Percentiles rank a stretch among this genome's conserved stretches.
These are phyloP conservation scores for Tillus elongatus DNA, from an alignment of 2,888 invertebrate species.

Conservation along the genomic window DNA sequence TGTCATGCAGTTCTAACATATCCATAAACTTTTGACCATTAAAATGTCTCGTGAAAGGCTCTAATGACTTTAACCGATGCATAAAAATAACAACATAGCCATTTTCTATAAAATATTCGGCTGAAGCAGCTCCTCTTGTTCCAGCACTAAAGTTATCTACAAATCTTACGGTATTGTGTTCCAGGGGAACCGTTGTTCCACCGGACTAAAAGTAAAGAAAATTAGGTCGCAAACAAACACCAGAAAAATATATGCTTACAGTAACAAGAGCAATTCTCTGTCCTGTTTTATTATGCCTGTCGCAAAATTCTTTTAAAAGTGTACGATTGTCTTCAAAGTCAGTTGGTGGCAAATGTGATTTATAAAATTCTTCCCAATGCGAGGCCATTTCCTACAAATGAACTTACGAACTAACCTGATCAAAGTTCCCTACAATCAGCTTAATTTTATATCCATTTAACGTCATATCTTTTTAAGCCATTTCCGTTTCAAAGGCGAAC, in stretches of 20 bases:
- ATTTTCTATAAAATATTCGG: conserved; percentile 86
- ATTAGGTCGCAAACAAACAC: background rate
- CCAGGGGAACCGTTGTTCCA: conserved; percentile 92
- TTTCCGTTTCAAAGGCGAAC: too few relatives aligned
- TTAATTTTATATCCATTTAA: too few relatives aligned
- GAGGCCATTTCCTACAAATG: too few relatives aligned
- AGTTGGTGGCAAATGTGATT: conserved; percentile 64
- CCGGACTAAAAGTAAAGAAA: conserved; percentile 64
- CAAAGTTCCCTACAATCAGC: too few relatives aligned
- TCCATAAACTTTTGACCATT: conserved; percentile 68
- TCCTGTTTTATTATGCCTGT: conserved; percentile 56
- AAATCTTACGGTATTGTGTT: conserved; percentile 94
- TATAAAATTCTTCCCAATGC: conserved; percentile 80
- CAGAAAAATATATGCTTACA: conserved; percentile 47
- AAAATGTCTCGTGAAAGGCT: conserved; percentile 87
- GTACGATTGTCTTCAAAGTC: conserved; percentile 67
- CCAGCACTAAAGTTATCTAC: conserved; percentile 99
- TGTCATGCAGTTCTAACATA: conserved; percentile 60
- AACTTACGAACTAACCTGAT: too few relatives aligned
- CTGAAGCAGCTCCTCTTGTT: conserved; percentile 86
- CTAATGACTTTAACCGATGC: conserved; percentile 78
- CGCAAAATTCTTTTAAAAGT: conserved; percentile 64
- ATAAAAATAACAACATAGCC: conserved; percentile 92
- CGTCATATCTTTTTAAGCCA: too few relatives aligned
- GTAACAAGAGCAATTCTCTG: conserved; percentile 71